phyloP scores from a whole-genome alignment of 2,113 vertebrate species.

The Saccopteryx bilineata region DNA sequence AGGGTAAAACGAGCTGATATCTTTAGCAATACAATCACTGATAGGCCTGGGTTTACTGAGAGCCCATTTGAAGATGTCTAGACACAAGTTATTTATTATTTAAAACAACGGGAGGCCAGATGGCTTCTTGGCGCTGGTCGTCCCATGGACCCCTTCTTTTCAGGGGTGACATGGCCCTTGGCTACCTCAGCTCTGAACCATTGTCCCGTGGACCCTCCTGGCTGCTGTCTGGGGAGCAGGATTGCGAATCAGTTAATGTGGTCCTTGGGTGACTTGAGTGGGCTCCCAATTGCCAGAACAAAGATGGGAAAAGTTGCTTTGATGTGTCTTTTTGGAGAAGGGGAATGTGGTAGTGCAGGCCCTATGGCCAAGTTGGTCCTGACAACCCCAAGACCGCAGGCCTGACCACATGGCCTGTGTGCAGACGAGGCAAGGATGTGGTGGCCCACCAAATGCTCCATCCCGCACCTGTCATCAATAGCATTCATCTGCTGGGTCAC shows the following conservation, averaged over 20 bases:
- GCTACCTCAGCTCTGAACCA: not conserved
- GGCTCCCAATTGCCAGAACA: too few relatives aligned
- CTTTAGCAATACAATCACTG: not conserved
- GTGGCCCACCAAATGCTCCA: not conserved
- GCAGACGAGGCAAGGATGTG: not conserved
- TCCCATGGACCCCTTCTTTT: rapidly evolving
- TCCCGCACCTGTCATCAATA: too few relatives aligned
- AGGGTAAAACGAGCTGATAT: too few relatives aligned
- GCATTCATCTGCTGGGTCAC: not conserved
- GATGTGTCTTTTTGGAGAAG: too few relatives aligned
- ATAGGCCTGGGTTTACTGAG: not conserved
- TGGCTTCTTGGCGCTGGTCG: not conserved
- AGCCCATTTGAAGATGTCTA: not conserved
- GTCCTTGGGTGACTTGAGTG: too few relatives aligned
- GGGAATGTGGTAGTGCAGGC: not conserved
- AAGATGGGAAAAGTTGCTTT: not conserved
- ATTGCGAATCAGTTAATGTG: rapidly evolving
- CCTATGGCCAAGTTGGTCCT: not conserved
- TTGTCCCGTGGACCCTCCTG: not conserved
- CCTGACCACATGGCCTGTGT: not conserved
- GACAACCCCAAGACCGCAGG: too few relatives aligned
- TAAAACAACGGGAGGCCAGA: not conserved
- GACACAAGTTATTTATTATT: not conserved
- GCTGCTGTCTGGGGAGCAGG: not conserved
- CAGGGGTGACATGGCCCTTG: not conserved